These are phyloP conservation scores for Centropyge bicolor DNA, from an alignment of 2,797 vertebrate species.

Conservation along the genomic window DNA sequence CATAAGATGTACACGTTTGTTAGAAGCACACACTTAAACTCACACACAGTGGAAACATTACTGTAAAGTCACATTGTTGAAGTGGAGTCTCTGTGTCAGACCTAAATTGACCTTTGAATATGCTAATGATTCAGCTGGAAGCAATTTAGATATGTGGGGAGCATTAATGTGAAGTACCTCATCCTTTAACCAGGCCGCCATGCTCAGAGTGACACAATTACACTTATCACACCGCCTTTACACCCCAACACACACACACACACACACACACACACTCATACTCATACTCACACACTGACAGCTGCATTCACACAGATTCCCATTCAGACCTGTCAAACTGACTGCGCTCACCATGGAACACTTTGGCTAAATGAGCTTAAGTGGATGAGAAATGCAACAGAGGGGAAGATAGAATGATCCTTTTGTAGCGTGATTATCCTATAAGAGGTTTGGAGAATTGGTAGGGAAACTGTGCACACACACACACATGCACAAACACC, in stretches of 20 bases:
- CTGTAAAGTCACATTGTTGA: constrained; percentile 33
- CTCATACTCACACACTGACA: constrained; percentile 33
- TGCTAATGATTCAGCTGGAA: constrained; percentile 68
- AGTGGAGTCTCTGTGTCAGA: constrained; percentile 46
- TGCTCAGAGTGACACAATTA: constrained; percentile 64
- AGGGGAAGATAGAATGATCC: constrained; percentile 50
- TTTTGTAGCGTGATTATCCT: constrained; percentile 61
- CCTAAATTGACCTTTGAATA: constrained; percentile 72
- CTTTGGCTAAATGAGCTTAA: constrained; percentile 71
- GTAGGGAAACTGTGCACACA: neutral
- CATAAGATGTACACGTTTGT: constrained; percentile 13
- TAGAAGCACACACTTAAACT: constrained; percentile 18
- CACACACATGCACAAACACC: constrained; percentile 8
- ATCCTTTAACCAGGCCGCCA: constrained; percentile 51
- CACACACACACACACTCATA: constrained; percentile 29
- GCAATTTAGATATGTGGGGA: constrained; percentile 62
- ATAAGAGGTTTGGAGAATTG: constrained; percentile 51
- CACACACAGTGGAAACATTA: constrained; percentile 21
- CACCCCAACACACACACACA: constrained; percentile 27
- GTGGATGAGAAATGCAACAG: constrained; percentile 68
- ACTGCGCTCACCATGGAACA: constrained; percentile 52
- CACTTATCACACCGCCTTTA: constrained; percentile 55
- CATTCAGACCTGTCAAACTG: constrained; percentile 64
- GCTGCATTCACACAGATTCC: constrained; percentile 43
- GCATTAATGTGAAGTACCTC: constrained; percentile 67